Evolutionary conservation across 2,113 vertebrate species (phyloP), one percentile per base, ranked within the genome.

Genomic region (Tichodroma muraria): DNA sequence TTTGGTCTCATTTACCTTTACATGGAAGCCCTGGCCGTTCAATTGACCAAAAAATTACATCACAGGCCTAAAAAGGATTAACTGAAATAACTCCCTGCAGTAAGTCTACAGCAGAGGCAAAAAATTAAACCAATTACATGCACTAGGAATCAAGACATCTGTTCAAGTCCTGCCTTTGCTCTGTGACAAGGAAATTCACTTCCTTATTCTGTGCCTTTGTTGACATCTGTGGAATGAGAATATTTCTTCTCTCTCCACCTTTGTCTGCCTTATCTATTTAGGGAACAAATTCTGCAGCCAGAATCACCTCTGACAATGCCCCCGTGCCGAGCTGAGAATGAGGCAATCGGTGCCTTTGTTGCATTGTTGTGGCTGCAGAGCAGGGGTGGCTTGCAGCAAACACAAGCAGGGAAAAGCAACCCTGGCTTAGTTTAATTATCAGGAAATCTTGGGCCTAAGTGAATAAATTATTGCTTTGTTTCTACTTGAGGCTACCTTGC

Each of bases 81-180:
- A 65, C 59, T 80, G 63, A 33, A 88, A 76, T 65, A 93, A 92
- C 59, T 88, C 75, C 71, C 79, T 45, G 23, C 57, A n/a, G 75
- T 8, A 85, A 88, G 50, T 12, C 87, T 22, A 76, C 14, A 91
- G 89, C 93, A 93, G 61, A 86, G 69, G 64, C 59, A 89, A 93
- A 88, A 89, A 72, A 89, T 79, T 90, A 95, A 87, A 88, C 63
- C 79, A 91, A 85, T 89, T 94, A 92, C 0, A 0, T 21, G 81
- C 85, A 84, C 71, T 59, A 44, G 12, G 91, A 94, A 59, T 42
- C 50, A 85, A 89, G 87, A 89, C 91, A 89, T 85, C 88, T 52
- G 79, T 20, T 91, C 70, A 42, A 70, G 60, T 21, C 84, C 94
- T 89, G 95, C 75, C 78, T 89, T 91, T 69, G 75, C 94, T 86